These are phyloP conservation scores for Eudemis profundana DNA, from an alignment of 2,888 invertebrate species.

Conservation along the genomic window DNA sequence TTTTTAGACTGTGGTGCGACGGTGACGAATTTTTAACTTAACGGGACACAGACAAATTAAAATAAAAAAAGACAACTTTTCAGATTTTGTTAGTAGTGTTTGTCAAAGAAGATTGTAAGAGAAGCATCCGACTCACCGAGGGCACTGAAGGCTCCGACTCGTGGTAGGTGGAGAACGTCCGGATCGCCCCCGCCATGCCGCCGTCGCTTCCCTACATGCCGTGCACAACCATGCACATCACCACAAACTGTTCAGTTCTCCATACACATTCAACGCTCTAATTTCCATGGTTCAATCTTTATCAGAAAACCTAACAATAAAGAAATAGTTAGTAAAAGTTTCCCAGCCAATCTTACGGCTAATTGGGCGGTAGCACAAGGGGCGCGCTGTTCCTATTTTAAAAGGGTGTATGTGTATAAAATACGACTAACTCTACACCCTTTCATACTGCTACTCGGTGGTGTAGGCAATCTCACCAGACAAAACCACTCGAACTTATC, in stretches of 20 bases:
- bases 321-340: not conserved
- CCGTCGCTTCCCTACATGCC: constrained; percentile 45
- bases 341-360: constrained; percentile 2
- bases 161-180: constrained; percentile 75
- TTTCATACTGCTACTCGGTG: not conserved
- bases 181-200: constrained; percentile 77
- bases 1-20: too few species aligned
- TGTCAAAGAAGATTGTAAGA: not conserved
- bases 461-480: constrained; percentile 18
- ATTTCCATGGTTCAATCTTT: constrained; percentile 3
- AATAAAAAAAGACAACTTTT: too few species aligned
- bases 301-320: not conserved
- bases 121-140: constrained; percentile 67
- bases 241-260: constrained; percentile 19
- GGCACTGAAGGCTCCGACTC: constrained; percentile 70
- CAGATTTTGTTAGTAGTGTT: too few species aligned
- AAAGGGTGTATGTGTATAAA: constrained; percentile 14
- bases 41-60: too few species aligned
- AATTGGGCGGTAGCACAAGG: constrained; percentile 18
- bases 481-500: constrained; percentile 26
- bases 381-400: constrained; percentile 7
- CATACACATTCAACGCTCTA: not conserved
- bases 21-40: too few species aligned
- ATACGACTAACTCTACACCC: not conserved
- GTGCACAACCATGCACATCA: constrained; percentile 23